phyloP scores from a whole-genome alignment of 2,113 vertebrate genomes.

The Lepus americanus region DNA sequence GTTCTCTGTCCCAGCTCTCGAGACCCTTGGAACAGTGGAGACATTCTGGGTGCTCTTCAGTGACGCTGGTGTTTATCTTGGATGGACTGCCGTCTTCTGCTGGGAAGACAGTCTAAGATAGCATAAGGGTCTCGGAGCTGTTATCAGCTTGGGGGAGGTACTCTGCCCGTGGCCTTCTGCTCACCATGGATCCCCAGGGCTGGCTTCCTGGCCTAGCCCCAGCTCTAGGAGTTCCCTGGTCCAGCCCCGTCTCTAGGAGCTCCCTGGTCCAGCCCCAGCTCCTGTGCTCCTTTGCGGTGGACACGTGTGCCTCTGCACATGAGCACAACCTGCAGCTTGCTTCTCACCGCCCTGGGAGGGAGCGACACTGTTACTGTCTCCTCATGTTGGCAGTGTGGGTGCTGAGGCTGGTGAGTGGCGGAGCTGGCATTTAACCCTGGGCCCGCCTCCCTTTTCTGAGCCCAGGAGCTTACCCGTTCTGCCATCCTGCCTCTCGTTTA shows the following conservation, averaged over 20 bases:
- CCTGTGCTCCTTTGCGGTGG: neutral
- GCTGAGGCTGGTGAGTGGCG: neutral
- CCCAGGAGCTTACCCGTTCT: neutral
- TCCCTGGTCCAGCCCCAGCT: neutral
- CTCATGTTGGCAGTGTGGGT: constrained; percentile 20
- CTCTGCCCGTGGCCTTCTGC: neutral
- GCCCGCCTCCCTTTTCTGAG: neutral
- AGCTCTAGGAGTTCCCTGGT: no score
- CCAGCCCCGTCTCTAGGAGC: no score
- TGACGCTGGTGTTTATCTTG: constrained; percentile 47
- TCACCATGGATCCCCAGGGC: neutral
- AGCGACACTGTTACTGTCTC: neutral
- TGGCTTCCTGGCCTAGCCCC: no score
- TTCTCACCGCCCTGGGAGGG: neutral
- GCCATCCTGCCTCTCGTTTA: neutral
- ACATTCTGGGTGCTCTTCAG: constrained; percentile 75
- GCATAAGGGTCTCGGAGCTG: neutral
- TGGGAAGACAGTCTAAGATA: neutral
- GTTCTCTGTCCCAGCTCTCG: constrained; percentile 73
- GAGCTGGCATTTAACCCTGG: neutral
- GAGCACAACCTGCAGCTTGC: neutral
- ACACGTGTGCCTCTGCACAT: neutral
- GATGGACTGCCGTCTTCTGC: neutral
- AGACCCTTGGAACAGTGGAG: constrained; percentile 72
- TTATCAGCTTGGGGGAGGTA: neutral